These are phyloP conservation scores for Perizoma flavofasciatum DNA, from an alignment of 2,888 invertebrate genomes.

Conservation along the genomic window DNA sequence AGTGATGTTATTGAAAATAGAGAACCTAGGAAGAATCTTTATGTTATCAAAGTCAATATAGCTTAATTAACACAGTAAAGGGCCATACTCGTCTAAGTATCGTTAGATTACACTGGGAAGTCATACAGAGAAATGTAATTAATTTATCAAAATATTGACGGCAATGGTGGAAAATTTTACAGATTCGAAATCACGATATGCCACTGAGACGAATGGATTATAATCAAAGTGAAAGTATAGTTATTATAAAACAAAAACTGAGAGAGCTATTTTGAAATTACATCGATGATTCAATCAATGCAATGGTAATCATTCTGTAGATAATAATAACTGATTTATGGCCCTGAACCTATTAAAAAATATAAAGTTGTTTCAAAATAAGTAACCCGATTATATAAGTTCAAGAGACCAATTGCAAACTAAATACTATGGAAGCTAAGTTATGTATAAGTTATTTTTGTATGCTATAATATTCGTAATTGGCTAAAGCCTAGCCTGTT, in stretches of 20 bases:
- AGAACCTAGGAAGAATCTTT: constrained; percentile 26
- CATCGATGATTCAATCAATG: constrained; percentile 42
- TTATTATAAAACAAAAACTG: constrained; percentile 33
- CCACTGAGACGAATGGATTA: constrained; percentile 48
- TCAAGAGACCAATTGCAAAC: too few relatives aligned
- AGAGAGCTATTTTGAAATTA: constrained; percentile 40
- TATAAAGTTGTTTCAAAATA: background rate
- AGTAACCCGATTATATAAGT: background rate
- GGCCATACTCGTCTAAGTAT: constrained; percentile 1
- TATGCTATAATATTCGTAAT: too few relatives aligned
- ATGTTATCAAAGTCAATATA: constrained; percentile 43
- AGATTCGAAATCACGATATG: constrained; percentile 37
- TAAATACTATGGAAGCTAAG: too few relatives aligned
- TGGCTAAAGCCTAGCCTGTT: too few relatives aligned
- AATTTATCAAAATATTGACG: constrained; percentile 4
- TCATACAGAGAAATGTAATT: background rate
- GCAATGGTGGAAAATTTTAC: constrained; percentile 6
- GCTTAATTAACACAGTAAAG: constrained; percentile 38
- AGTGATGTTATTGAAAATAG: constrained; percentile 33
- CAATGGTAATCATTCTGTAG: constrained; percentile 28
- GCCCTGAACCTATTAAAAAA: background rate
- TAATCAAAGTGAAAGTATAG: constrained; percentile 47
- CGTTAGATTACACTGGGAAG: background rate
- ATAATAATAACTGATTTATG: constrained; percentile 5
- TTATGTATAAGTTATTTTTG: too few relatives aligned